Evolutionary conservation across 2,888 invertebrate species (phyloP).

Genomic region (Cephus pulcher): DNA sequence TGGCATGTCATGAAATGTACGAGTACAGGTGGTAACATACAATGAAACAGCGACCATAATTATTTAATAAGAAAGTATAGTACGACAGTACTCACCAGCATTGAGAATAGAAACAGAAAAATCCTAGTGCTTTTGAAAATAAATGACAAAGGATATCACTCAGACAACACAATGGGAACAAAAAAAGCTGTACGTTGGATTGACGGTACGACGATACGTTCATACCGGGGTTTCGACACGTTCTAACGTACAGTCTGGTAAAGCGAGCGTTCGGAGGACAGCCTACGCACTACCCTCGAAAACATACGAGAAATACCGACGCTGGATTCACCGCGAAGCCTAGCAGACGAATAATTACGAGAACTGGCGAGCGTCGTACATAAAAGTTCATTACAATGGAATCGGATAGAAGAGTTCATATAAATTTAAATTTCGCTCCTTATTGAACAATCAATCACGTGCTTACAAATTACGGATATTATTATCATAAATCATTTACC

Average conservation of each 20-base stretch:
- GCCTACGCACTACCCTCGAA: constrained; percentile 11
- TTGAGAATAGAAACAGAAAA: background rate
- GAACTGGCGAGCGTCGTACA: background rate
- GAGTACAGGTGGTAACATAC: background rate
- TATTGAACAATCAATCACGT: background rate
- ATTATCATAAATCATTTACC: background rate
- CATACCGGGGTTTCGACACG: constrained; percentile 5
- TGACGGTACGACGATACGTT: background rate
- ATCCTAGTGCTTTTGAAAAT: background rate
- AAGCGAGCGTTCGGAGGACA: background rate
- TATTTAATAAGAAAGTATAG: background rate
- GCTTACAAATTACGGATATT: background rate
- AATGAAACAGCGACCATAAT: background rate
- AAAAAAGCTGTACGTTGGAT: background rate
- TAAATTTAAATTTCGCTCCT: background rate
- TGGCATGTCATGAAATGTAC: no score
- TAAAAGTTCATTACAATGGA: background rate
- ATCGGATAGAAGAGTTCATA: background rate
- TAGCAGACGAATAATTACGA: background rate
- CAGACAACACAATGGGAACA: background rate
- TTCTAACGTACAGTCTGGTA: constrained; percentile 8
- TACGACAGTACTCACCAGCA: background rate
- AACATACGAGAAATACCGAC: constrained; percentile 4
- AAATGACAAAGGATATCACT: background rate
- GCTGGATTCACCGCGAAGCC: background rate